Evolutionary conservation across 2,888 invertebrate species (phyloP), one percentile per base, ranked within the genome.

Genomic region (Caenorhabditis virilis): DNA sequence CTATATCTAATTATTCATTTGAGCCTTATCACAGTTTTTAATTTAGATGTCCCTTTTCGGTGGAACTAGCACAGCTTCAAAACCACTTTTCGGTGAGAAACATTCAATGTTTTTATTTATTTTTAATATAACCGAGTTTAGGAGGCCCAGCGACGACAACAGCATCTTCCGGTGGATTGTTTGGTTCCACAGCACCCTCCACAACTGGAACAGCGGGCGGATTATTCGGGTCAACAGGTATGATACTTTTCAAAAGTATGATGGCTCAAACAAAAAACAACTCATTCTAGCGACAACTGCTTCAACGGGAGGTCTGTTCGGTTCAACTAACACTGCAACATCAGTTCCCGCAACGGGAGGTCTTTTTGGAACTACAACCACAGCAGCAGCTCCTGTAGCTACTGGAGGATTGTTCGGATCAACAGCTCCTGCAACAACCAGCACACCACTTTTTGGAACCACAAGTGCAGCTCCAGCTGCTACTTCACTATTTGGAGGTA

Each of bases 361-460:
- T 13, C 22, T 54, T 15, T 53, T 53, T 26, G 52, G 59, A 26
- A 30, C 59, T 16, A 41, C 60, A n/a, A n/a, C 60, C 30, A 13
- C 49, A 15, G 20, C 54, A 26, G 20, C 42, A 18, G 3, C 36
- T 13, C 26, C 42, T 16, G 20, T 23, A 35, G 36, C 65, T 18
- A 33, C 68, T 15, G 53, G 55, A n/a, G 41, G 50, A 5, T 57
- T 70, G 15, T 67, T 67, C 48, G 71, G 70, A 26, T n/a, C 46
- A 2, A 47, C 51, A 16, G 33, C 56, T 2, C 18, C 62, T 25
- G 30, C 60, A n/a, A 38, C 65, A 2, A 30, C 64, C 25, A n/a
- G n/a, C n/a, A n/a, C n/a, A n/a, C n/a, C n/a, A n/a, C n/a, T n/a
- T n/a, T n/a, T n/a, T n/a, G n/a, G n/a, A n/a, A n/a, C n/a, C n/a